A percentile compares a stretch with the other conserved stretches of the same genome.
Conservation (phyloP, 2,113 vertebrate species). For the Syrrhaptes paradoxus region DNA sequence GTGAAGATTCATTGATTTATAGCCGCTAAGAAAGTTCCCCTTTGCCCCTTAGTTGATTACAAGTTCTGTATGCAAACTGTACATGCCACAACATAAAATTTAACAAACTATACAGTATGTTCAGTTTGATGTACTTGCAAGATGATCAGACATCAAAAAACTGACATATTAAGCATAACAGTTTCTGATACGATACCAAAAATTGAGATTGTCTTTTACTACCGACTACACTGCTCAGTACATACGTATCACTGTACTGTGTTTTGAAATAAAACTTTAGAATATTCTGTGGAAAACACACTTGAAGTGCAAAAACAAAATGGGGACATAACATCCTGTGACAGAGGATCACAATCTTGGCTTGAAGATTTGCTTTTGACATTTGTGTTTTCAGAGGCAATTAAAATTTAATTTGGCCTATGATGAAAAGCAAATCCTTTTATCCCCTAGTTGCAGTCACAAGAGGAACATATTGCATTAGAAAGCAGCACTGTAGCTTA, state of each 20-base stretch:
- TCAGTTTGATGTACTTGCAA: neutral
- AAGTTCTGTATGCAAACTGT: neutral
- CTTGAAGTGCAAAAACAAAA: constrained; percentile 61
- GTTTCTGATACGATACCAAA: neutral
- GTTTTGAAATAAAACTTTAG: constrained; percentile 14
- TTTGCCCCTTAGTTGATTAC: neutral
- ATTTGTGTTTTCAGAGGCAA: constrained; percentile 77
- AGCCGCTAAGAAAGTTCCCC: neutral
- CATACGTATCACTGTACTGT: neutral
- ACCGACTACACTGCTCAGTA: neutral
- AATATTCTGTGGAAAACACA: constrained; percentile 12
- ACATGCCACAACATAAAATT: neutral
- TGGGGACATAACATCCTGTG: constrained; percentile 25
- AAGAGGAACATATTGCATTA: constrained; percentile 53
- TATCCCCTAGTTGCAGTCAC: constrained; percentile 62
- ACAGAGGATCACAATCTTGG: constrained; percentile 40
- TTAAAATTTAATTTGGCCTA: constrained; percentile 78
- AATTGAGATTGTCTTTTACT: neutral
- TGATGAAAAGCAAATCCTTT: constrained; percentile 76
- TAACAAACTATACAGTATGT: neutral
- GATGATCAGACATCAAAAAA: neutral
- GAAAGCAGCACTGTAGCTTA: constrained; percentile 56
- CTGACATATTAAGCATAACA: neutral
- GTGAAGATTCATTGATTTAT: neutral
- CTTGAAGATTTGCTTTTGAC: constrained; percentile 74